Evolutionary conservation across 2,888 invertebrate species (phyloP).

Genomic region (Acholoe squamosa): DNA sequence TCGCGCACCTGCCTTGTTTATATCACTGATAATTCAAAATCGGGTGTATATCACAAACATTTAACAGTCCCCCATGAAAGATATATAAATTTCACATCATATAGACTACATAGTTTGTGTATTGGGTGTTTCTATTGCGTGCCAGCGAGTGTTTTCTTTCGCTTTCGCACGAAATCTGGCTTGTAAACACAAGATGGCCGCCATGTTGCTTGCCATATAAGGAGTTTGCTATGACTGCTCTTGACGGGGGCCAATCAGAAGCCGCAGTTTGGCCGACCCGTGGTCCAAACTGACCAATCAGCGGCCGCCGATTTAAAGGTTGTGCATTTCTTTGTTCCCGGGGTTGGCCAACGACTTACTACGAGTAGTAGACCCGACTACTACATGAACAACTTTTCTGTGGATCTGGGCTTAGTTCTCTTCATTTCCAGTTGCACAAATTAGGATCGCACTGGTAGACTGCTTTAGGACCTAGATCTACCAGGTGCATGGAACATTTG

Average conservation of each 20-base stretch:
- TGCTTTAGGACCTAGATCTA: not conserved
- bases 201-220: slow-evolving; percentile 62
- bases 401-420: slow-evolving; percentile 25
- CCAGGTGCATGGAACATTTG: slow-evolving; percentile 46
- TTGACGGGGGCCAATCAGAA: slow-evolving; percentile 59
- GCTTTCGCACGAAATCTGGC: not conserved
- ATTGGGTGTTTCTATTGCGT: not conserved
- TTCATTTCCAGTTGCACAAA: slow-evolving; percentile 18
- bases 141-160: not conserved
- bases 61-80: not conserved
- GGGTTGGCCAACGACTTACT: slow-evolving; percentile 67
- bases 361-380: slow-evolving; percentile 62
- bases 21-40: slow-evolving; percentile 57
- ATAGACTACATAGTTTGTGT: not conserved
- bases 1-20: slow-evolving; percentile 54
- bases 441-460: not conserved
- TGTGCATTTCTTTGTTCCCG: slow-evolving; percentile 70
- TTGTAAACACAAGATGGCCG: slow-evolving; percentile 50
- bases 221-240: slow-evolving; percentile 63
- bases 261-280: slow-evolving; percentile 12
- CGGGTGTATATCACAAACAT: not conserved
- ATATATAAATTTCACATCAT: slow-evolving; percentile 53
- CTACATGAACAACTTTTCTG: slow-evolving; percentile 62
- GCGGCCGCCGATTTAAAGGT: slow-evolving; percentile 66
- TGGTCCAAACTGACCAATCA: slow-evolving; percentile 67